Evolutionary conservation across 64 coral and sea anemone species (phyloP), one percentile per base, ranked within the genome.

Genomic region (Trachythela sp.): DNA sequence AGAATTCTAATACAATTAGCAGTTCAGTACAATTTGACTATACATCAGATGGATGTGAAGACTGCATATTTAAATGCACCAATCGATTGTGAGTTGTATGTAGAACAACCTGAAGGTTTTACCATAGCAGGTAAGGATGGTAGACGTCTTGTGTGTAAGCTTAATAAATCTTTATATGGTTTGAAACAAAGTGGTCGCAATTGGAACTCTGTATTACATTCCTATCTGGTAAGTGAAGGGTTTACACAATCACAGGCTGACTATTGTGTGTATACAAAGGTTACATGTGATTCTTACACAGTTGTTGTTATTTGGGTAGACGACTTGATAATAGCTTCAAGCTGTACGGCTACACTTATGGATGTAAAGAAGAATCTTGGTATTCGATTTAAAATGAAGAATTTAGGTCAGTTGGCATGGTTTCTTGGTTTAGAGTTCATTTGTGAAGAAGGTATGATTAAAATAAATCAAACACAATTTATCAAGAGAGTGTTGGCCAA

Each of bases 21-120:
- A 10, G 45, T 35, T 0, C 40, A 83, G 36, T 1, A 89, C 51
- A 83, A 83, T 36, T 17, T 89, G 5, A 80, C 33, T n/a, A 32
- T 89, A 26, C 88, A 83, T 49, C 88, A 89, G 36, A 89, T 89
- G 88, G 88, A 89, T 80, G 88, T 89, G 13, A 89, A 77, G n/a
- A 31, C 88, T 5, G 88, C 70, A 22, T 89, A 37, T 33, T 52
- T 76, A 17, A 76, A 89, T 75, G 87, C 64, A 48, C 88, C 71
- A 17, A 89, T 77, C 43, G 88, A 89, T 31, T 89, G 40, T 24
- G 70, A 89, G 43, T 4, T 83, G 33, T 89, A 49, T 80, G 39
- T 83, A 31, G 88, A 88, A 70, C 86, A 88, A 29, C 54, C 86
- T 18, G 27, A 56, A 87, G 51, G 48, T 36, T 59, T 59, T 56